Conservation (phyloP, 2,113 vertebrate genomes). For the Oncorhynchus masou region DNA sequence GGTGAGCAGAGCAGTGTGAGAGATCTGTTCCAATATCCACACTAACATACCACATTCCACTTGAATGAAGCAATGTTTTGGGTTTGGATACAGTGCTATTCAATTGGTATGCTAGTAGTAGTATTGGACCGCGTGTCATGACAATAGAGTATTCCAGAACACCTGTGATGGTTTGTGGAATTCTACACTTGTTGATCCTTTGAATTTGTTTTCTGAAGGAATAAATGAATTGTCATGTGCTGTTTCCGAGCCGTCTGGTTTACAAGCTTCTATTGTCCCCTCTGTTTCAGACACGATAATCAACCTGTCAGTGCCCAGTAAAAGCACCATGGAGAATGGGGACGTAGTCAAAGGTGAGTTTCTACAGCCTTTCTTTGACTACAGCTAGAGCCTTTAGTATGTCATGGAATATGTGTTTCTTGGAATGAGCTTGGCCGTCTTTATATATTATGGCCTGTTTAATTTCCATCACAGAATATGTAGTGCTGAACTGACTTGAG, state of each 20-base stretch:
- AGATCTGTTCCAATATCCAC: background rate
- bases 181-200: too few species aligned
- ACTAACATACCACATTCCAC: background rate
- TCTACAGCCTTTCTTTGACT: background rate
- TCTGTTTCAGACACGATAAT: conserved; percentile 64
- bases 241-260: too few species aligned
- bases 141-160: background rate
- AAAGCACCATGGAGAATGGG: conserved; percentile 79
- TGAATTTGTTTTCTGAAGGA: too few species aligned
- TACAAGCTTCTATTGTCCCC: background rate
- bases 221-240: too few species aligned
- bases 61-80: background rate
- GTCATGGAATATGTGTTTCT: background rate
- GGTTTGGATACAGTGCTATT: background rate
- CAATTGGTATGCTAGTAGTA: background rate
- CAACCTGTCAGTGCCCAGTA: conserved; percentile 81
- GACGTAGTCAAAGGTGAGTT: conserved; percentile 79
- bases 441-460: background rate
- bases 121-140: background rate
- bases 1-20: background rate
- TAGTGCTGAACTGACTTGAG: too few species aligned
- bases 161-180: too few species aligned
- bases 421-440: background rate
- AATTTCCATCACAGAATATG: background rate
- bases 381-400: background rate